Evolutionary conservation across 2,797 vertebrate genomes (phyloP), one percentile per base, ranked within the genome.

Genomic region (Chaetophractus vellerosus): DNA sequence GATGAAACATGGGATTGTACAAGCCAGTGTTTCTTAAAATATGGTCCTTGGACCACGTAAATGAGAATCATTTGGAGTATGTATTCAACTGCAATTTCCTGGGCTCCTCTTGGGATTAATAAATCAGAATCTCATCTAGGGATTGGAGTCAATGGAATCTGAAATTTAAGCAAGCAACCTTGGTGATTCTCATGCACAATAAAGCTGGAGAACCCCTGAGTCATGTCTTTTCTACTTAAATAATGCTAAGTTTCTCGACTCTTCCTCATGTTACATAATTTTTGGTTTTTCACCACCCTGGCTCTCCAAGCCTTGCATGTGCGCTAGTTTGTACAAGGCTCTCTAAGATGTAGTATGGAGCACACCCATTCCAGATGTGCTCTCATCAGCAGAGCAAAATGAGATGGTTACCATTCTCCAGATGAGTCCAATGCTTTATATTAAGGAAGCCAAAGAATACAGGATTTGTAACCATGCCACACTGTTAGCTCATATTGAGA

Each of bases 51-150:
- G 55, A 52, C 24, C 59, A 63, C 48, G 57, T 48, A 48, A 66
- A 55, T 88, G n/a, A 92, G 69, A 94, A 81, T 81, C n/a, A 84
- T 69, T 82, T 69, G 41, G n/a, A 59, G 80, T n/a, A 21, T 80
- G 31, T 87, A 23, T 82, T 80, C 8, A 36, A 82, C 9, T 88
- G 68, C 61, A 83, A 88, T 92, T 95, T 96, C 69, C 81, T 4
- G 12, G 21, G 14, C 64, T 85, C 59, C 50, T 91, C 63, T 72
- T 85, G 84, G 31, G 84, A 92, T 96, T 94, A 93, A 93, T 71
- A 81, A 87, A 64, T 91, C 31, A 31, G 86, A 89, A 63, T n/a
- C 55, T 61, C 55, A 85, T 50, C 28, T 24, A 55, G 26, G 50
- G 52, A 92, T 3, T 23, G 24, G 28, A 91, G 28, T 52, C 3